Evolutionary conservation across 2,888 invertebrate genomes (phyloP).

Genomic region (Mechanitis mazaeus): DNA sequence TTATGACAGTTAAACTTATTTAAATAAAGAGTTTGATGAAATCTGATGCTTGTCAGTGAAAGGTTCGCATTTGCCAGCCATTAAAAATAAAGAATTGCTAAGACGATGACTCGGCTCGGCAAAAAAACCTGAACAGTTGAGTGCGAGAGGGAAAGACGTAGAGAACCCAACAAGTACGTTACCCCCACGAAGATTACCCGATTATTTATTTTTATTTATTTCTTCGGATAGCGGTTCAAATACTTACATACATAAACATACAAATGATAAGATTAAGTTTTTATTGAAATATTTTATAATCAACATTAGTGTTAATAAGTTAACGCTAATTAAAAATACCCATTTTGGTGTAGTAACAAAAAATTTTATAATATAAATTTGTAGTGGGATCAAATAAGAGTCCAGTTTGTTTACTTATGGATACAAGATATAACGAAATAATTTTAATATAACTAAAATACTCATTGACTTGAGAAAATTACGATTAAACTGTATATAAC

Average conservation of each 20-base stretch:
- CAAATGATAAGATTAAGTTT: too few species aligned
- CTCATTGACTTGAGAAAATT: too few species aligned
- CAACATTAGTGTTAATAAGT: too few species aligned
- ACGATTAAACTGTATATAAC: too few species aligned
- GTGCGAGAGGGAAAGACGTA: slow-evolving; percentile 55
- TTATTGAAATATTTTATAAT: too few species aligned
- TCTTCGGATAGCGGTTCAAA: slow-evolving; percentile 43
- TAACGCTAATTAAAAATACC: too few species aligned
- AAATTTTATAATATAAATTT: too few species aligned
- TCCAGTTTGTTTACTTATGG: too few species aligned
- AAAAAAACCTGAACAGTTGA: slow-evolving; percentile 46
- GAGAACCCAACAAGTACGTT: slow-evolving; percentile 70
- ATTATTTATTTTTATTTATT: slow-evolving; percentile 62
- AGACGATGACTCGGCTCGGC: slow-evolving; percentile 65
- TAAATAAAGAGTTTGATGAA: slow-evolving; percentile 27
- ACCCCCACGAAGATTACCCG: slow-evolving; percentile 71
- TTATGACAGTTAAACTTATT: neutral
- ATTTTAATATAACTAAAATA: too few species aligned
- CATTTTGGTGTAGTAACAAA: too few species aligned
- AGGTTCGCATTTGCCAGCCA: slow-evolving; percentile 56
- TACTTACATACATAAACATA: neutral
- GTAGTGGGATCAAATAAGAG: too few species aligned
- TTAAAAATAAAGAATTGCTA: slow-evolving; percentile 62
- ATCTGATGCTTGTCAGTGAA: slow-evolving; percentile 48
- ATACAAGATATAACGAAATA: too few species aligned